Conservation (phyloP, 37 sponge, comb jelly and placozoan species). For the Geodia barretti region DNA sequence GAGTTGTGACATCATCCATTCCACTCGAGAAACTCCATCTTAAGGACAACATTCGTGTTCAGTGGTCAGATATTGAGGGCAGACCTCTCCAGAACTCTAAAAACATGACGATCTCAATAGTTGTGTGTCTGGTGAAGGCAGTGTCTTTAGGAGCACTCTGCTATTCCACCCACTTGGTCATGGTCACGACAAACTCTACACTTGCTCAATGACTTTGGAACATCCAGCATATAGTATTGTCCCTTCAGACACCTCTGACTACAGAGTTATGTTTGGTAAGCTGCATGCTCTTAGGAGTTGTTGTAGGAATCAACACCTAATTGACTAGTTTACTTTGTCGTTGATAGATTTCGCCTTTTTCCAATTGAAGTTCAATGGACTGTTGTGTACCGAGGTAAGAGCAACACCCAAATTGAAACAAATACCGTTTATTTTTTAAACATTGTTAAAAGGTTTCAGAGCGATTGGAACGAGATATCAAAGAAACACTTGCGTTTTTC, state of each 20-base stretch:
- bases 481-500: background rate
- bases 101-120: no score
- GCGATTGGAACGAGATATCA: background rate
- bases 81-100: no score
- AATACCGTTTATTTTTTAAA: background rate
- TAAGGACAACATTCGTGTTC: background rate
- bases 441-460: background rate
- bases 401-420: background rate
- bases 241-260: background rate
- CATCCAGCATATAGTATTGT: background rate
- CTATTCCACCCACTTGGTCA: background rate
- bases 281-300: background rate
- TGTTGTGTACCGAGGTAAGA: background rate
- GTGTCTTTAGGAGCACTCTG: background rate
- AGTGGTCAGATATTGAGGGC: background rate
- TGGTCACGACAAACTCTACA: background rate
- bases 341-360: background rate
- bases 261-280: background rate
- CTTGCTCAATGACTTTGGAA: background rate
- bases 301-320: background rate
- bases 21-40: background rate
- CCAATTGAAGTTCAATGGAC: background rate
- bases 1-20: background rate
- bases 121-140: no score
- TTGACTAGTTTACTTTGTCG: background rate